phyloP scores from a whole-genome alignment of 2,113 vertebrate species.

The Cavia porcellus region DNA sequence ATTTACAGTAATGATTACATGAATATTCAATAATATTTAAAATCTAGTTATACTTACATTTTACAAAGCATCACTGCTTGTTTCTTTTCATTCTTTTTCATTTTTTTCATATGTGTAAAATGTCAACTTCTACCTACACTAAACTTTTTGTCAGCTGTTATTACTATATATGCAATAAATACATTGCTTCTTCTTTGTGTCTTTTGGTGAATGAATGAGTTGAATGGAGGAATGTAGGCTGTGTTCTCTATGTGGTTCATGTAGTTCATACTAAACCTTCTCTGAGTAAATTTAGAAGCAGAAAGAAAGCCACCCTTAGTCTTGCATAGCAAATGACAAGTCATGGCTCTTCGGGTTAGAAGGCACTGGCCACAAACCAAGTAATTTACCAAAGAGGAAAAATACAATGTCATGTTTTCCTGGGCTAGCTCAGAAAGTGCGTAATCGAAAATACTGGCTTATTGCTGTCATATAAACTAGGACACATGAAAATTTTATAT shows the following conservation, averaged over 20 bases:
- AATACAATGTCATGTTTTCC: background rate
- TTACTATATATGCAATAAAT: background rate
- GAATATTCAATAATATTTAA: background rate
- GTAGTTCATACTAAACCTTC: slow-evolving; percentile 41
- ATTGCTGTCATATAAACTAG: background rate
- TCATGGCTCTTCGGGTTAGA: background rate
- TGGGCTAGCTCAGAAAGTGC: background rate
- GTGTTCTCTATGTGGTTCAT: slow-evolving; percentile 5
- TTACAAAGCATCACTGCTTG: background rate
- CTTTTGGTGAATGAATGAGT: background rate
- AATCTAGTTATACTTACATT: background rate
- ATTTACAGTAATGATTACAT: slow-evolving; percentile 5
- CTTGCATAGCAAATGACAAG: background rate
- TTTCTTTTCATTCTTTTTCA: slow-evolving; percentile 47
- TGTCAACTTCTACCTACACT: background rate
- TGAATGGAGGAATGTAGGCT: background rate
- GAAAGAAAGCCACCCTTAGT: slow-evolving; percentile 42
- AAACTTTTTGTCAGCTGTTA: background rate
- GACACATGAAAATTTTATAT: slow-evolving; percentile 13
- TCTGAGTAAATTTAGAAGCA: slow-evolving; percentile 54
- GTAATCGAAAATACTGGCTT: background rate
- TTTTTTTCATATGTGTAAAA: no score
- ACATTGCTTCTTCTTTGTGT: background rate
- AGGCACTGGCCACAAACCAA: background rate
- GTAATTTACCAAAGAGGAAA: slow-evolving; percentile 2